phyloP scores from a whole-genome alignment of 2,888 invertebrate species.

The Hermaeophaga mercurialis region DNA sequence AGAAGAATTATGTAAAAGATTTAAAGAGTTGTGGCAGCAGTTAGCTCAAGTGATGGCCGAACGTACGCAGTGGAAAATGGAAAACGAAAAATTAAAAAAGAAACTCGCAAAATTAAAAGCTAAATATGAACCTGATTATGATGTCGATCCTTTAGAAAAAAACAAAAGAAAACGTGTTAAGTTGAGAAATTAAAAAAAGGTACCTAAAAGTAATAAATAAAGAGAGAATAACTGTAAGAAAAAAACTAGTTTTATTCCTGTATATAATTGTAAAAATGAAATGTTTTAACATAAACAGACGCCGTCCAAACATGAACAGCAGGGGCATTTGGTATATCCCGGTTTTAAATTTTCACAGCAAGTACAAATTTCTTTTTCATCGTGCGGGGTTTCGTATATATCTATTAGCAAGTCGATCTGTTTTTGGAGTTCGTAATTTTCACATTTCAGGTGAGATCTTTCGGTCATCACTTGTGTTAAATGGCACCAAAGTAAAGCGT shows the following conservation, averaged over 20 bases:
- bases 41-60: background rate
- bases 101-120: background rate
- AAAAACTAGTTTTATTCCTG: too few species aligned
- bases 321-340: background rate
- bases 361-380: slow-evolving; percentile 1
- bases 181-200: too few species aligned
- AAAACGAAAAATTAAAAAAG: background rate
- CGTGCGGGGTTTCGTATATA: background rate
- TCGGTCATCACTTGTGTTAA: background rate
- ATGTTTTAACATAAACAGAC: too few species aligned
- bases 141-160: too few species aligned
- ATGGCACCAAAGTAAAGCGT: background rate
- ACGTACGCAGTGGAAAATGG: background rate
- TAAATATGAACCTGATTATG: background rate
- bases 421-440: background rate
- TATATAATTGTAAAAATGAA: too few species aligned
- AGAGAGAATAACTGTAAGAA: too few species aligned
- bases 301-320: background rate
- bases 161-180: too few species aligned
- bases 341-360: background rate
- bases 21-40: background rate
- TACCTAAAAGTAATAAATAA: too few species aligned
- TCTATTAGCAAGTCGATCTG: background rate
- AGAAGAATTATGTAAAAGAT: background rate
- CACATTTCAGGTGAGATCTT: background rate